phyloP scores from a whole-genome alignment of 2,888 invertebrate genomes.

The Augochlorella aurata region DNA sequence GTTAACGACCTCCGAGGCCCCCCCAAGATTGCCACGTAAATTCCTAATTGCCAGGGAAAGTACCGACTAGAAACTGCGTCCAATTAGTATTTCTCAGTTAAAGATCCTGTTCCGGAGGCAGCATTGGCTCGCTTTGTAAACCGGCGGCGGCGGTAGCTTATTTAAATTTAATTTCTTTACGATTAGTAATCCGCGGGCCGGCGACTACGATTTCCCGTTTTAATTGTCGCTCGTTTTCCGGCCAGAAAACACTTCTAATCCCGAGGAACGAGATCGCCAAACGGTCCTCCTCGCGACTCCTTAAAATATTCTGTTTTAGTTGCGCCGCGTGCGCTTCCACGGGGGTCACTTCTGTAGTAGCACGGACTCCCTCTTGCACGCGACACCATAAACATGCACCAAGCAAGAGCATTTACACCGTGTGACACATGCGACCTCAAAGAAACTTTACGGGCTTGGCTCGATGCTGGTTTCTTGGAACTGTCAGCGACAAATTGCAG shows the following conservation, averaged over 20 bases:
- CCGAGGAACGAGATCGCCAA: slow-evolving; percentile 15
- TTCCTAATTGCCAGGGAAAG: slow-evolving; percentile 19
- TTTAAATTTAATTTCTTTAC: slow-evolving; percentile 51
- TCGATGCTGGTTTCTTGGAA: slow-evolving; percentile 18
- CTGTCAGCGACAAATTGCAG: slow-evolving; percentile 18
- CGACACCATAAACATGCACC: slow-evolving; percentile 8
- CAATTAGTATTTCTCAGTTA: slow-evolving; percentile 47
- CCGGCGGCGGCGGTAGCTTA: slow-evolving; percentile 32
- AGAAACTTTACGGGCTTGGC: slow-evolving; percentile 34
- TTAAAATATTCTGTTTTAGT: slow-evolving; percentile 38
- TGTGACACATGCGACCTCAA: slow-evolving; percentile 35
- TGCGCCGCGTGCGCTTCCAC: not conserved
- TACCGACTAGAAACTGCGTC: slow-evolving; percentile 27
- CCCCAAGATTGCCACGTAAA: slow-evolving; percentile 26
- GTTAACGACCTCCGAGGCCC: slow-evolving; percentile 11
- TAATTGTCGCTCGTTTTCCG: slow-evolving; percentile 27
- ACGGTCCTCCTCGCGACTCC: slow-evolving; percentile 2
- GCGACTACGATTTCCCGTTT: slow-evolving; percentile 26
- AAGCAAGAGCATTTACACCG: slow-evolving; percentile 11
- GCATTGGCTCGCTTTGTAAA: slow-evolving; percentile 33
- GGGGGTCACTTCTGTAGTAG: not conserved
- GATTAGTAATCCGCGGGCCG: slow-evolving; percentile 31
- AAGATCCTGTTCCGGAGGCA: slow-evolving; percentile 8
- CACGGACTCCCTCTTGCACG: slow-evolving; percentile 7
- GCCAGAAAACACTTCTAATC: slow-evolving; percentile 32